Percentiles rank a stretch among this genome's conserved stretches.
Evolutionary conservation across 2,113 vertebrate species (phyloP).

Genomic region (Jacana jacana): DNA sequence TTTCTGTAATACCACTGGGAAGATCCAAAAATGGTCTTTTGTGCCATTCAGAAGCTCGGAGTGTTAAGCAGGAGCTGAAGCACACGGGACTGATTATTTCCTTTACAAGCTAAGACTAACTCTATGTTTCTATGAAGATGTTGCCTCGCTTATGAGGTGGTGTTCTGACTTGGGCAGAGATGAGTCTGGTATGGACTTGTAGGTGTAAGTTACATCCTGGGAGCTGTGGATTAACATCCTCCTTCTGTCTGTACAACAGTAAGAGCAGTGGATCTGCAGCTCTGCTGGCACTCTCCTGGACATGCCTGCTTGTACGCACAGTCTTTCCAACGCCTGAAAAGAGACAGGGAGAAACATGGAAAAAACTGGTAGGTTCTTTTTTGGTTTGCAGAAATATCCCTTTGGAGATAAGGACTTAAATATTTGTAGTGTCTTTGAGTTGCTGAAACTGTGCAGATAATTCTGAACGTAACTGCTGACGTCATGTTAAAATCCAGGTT

Average conservation of each 20-base stretch:
- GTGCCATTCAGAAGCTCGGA: background rate
- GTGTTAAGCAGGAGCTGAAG: background rate
- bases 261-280: constrained; percentile 91
- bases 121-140: background rate
- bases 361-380: constrained; percentile 86
- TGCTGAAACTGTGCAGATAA: background rate
- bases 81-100: background rate
- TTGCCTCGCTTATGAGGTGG: background rate
- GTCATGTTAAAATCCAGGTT: background rate
- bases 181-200: background rate
- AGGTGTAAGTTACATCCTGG: too few relatives aligned
- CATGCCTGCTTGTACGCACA: constrained; percentile 83
- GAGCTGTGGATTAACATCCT: background rate
- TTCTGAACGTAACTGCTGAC: background rate
- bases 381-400: background rate
- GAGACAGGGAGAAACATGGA: constrained; percentile 88
- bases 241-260: constrained; percentile 67
- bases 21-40: background rate
- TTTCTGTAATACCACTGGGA: background rate
- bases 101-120: background rate
- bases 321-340: constrained; percentile 85
- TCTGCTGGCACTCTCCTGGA: constrained; percentile 90
- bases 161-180: background rate
- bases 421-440: background rate
- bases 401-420: background rate